Base-by-base conservation (phyloP, 2,888 invertebrate species). In the Mesorhabditis spiculigera region DNA sequence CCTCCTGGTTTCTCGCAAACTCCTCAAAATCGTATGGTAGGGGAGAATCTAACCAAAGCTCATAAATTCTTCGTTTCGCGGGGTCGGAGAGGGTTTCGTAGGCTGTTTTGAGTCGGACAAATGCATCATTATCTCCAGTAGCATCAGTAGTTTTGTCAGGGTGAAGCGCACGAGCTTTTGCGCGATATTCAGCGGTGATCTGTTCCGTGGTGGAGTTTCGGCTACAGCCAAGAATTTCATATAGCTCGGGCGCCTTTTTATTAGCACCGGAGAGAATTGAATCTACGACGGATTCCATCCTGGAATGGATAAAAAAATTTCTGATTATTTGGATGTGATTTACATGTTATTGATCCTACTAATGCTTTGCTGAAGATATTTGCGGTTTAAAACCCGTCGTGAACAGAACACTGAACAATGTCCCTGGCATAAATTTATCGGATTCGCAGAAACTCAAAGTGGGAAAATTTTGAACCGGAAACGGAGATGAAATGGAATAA, bases 181-280 rank as follows among this genome's bases (percentile, higher is more conserved):
- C 58, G 1, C 58, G 58, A 3, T 50, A 50, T n/a, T 50, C 58
- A n/a, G 58, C 58, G 10, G n/a, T n/a, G n/a, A 50, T 50, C 3
- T 50, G 58, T 3, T 50, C 58, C 1, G 10, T n/a, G 58, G 58
- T 13, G 58, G 58, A 10, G 58, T 1, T n/a, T n/a, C n/a, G 8
- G 58, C 10, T 50, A n/a, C 58, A 50, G n/a, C 58, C 58, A 10
- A 50, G n/a, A 50, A 50, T n/a, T n/a, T 50, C 58, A n/a, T 50
- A 50, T 13, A 50, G 58, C 58, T 50, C 3, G 10, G 58, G 58
- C n/a, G 58, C 8, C 58, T 50, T 50, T n/a, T 50, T 50, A 13
- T 1, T 1, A 10, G 58, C n/a, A 13, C 58, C 58, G 1, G 58
- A 50, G 8, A 50, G n/a, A 13, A 50, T 50, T n/a, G 58, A 50